Conservation (phyloP, 2,888 invertebrate species). For the Calameuta filiformis region DNA sequence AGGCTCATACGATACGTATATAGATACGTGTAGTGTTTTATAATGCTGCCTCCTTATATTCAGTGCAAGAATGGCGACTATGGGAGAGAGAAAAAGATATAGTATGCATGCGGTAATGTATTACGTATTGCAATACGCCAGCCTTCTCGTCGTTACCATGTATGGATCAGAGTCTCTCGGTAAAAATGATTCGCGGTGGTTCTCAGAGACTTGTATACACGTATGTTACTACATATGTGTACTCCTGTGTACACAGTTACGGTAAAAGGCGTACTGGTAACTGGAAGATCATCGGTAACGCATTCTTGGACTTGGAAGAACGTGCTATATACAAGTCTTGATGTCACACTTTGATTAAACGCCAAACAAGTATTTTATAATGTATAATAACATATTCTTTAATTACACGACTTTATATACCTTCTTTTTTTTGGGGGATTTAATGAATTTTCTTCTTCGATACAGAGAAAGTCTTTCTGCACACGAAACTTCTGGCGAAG, state of each 20-base stretch:
- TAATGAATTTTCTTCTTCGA: neutral
- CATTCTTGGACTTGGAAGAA: neutral
- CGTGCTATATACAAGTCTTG: neutral
- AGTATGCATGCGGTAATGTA: constrained; percentile 18
- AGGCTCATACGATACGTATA: neutral
- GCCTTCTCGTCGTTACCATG: constrained; percentile 51
- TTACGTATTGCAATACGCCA: constrained; percentile 45
- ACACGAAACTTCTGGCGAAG: neutral
- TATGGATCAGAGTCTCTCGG: constrained; percentile 50
- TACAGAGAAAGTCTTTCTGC: neutral
- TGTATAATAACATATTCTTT: neutral
- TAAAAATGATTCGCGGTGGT: constrained; percentile 27
- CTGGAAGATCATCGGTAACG: neutral
- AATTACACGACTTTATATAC: neutral
- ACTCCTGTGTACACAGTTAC: neutral
- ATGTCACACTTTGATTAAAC: neutral
- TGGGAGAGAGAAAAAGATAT: constrained; percentile 1
- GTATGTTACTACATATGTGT: neutral
- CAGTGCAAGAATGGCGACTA: neutral
- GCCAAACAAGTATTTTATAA: neutral
- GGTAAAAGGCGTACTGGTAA: constrained; percentile 10
- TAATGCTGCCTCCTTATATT: neutral
- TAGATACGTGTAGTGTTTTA: neutral
- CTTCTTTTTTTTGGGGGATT: neutral
- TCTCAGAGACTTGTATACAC: constrained; percentile 4